phyloP scores from a whole-genome alignment of 1,140 invertebrate species.

The Aphelenchoides besseyi region DNA sequence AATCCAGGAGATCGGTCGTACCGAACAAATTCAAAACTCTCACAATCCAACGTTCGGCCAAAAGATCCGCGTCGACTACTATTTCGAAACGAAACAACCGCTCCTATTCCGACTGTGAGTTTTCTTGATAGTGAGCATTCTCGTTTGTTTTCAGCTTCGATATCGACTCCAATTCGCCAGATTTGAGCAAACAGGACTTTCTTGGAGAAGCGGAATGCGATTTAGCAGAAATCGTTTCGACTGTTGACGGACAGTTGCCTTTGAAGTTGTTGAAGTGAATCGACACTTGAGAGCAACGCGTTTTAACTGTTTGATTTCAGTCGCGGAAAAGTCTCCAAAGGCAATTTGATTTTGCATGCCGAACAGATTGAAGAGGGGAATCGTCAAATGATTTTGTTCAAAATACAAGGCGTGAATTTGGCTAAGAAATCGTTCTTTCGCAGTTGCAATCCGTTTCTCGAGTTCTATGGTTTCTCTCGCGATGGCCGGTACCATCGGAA shows the following conservation, averaged over 20 bases:
- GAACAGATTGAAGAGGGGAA: conserved; percentile 65
- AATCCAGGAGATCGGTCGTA: conserved; percentile 64
- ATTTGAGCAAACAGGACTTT: conserved; percentile 65
- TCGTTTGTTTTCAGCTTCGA: conserved; percentile 63
- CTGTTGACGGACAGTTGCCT: conserved; percentile 39
- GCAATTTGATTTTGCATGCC: conserved; percentile 63
- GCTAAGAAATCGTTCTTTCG: conserved; percentile 68
- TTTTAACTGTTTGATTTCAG: too few species aligned
- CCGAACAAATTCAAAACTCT: conserved; percentile 67
- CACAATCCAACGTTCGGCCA: conserved; percentile 67
- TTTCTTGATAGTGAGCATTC: not conserved
- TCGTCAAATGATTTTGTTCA: conserved; percentile 66
- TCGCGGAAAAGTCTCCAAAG: too few species aligned
- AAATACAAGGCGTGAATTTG: conserved; percentile 65
- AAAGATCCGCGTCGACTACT: conserved; percentile 67
- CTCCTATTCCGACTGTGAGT: conserved; percentile 65
- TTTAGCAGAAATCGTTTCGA: conserved; percentile 67
- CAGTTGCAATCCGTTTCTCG: conserved; percentile 68
- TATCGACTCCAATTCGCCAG: conserved; percentile 61
- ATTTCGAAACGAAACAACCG: conserved; percentile 67
- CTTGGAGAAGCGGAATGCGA: conserved; percentile 66
- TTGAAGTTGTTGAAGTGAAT: conserved; percentile 32
- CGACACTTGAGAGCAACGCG: too few species aligned
- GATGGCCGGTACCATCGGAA: too few species aligned
- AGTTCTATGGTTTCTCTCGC: conserved; percentile 66